A percentile compares a stretch with the other conserved stretches of the same genome.
These are phyloP conservation scores for Petaurus breviceps DNA, from an alignment of 2,113 vertebrate species.

Conservation along the genomic window DNA sequence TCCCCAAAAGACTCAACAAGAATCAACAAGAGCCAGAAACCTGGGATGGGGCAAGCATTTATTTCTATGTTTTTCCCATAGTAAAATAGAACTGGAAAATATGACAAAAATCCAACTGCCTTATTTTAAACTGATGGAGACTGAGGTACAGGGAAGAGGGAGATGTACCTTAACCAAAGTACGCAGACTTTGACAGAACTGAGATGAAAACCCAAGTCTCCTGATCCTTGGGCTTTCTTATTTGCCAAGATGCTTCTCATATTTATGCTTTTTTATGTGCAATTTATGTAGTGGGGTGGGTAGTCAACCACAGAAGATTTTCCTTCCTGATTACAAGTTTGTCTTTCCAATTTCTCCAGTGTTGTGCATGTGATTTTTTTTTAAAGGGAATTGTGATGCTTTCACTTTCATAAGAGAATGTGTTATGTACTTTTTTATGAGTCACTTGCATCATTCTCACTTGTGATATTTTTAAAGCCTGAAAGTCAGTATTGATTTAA, in stretches of 20 bases:
- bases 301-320: conserved; percentile 7
- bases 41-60: neutral
- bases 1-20: neutral
- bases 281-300: neutral
- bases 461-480: conserved; percentile 79
- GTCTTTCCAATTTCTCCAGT: conserved; percentile 30
- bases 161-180: neutral
- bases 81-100: neutral
- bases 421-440: conserved; percentile 74
- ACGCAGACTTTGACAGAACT: neutral
- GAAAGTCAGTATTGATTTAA: conserved; percentile 69
- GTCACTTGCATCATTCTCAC: conserved; percentile 79
- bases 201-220: neutral
- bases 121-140: neutral
- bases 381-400: conserved; percentile 56
- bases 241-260: neutral
- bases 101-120: neutral
- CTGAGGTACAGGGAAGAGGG: neutral
- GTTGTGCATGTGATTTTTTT: neutral
- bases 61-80: neutral
- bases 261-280: neutral
- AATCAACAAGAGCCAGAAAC: neutral
- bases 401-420: conserved; percentile 66
- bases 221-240: neutral
- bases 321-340: neutral